Evolutionary conservation across 2,888 invertebrate species (phyloP), one percentile per base, ranked within the genome.

Genomic region (Latrodectus elegans): DNA sequence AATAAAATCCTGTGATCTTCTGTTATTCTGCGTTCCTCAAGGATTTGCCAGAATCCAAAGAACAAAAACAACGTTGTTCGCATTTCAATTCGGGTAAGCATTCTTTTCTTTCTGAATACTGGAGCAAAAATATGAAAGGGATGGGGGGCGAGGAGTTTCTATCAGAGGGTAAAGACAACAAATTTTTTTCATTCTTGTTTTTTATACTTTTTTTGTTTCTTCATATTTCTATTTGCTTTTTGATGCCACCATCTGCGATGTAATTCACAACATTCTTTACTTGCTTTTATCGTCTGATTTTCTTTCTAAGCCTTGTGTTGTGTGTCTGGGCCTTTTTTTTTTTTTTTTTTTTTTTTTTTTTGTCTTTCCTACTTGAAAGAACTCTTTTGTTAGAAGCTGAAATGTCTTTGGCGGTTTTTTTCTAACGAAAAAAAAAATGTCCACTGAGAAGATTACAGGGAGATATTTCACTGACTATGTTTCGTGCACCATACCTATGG

Each of bases 41-140:
- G 55, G 71, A 60, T 73, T 75, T 75, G 60, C 53, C 60, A 17
- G 53, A 75, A 72, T 74, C 70, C 67, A n/a, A 38, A n/a, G 49
- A 70, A 82, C 82, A 82, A 82, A 75, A 55, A n/a, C 65, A 53
- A 22, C 82, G 52, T 70, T 82, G 82, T 82, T 72, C 64, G 14
- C 55, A 49, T 49, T 70, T 51, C 60, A 53, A 52, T 38, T 55
- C 70, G 49, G 53, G 26, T 67, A 81, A 81, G 65, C 81, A 81
- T 38, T 65, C 49, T 67, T 67, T 38, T 38, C 65, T 64, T 52
- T 26, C n/a, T 60, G 12, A 14, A 12, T 10, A 12, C 60, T 15
- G 60, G n/a, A 60, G 14, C n/a, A 60, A 15, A 60, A 60, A 60
- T 60, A 60, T 60, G n/a, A 10, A 60, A 60, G 60, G 60, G n/a